Conservation (phyloP, 2,888 invertebrate species). For the Sarcophaga caerulescens region DNA sequence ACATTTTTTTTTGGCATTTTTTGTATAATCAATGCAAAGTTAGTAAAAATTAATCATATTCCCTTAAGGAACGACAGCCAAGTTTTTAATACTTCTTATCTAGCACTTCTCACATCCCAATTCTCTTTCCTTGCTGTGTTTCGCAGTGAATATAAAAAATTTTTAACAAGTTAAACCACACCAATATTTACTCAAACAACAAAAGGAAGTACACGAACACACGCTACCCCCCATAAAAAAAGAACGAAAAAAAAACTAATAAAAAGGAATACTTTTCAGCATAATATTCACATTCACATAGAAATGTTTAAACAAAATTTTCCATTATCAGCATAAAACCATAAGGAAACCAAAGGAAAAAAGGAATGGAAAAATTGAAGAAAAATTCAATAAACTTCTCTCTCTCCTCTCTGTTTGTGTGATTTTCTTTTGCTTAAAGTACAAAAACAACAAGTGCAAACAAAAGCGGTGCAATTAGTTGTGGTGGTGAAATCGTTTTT, state of each 20-base stretch:
- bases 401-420: no score
- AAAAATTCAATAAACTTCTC: no score
- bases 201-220: not conserved
- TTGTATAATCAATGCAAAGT: not conserved
- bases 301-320: not conserved
- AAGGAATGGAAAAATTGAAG: no score
- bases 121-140: no score
- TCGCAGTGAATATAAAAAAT: not conserved
- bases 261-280: not conserved
- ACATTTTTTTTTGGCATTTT: not conserved
- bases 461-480: no score
- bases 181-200: constrained; percentile 26
- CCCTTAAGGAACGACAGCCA: constrained; percentile 4
- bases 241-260: constrained; percentile 3
- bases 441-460: no score
- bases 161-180: constrained; percentile 39
- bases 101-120: not conserved
- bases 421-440: no score
- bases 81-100: constrained; percentile 21
- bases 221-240: not conserved
- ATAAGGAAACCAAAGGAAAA: not conserved
- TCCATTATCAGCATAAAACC: constrained; percentile 33
- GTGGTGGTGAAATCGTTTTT: no score
- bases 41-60: constrained; percentile 31
- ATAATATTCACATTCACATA: not conserved